Percentiles rank a stretch among this genome's conserved stretches.
phyloP scores from a whole-genome alignment of 2,888 invertebrate genomes.

The Heliconius ethilla region DNA sequence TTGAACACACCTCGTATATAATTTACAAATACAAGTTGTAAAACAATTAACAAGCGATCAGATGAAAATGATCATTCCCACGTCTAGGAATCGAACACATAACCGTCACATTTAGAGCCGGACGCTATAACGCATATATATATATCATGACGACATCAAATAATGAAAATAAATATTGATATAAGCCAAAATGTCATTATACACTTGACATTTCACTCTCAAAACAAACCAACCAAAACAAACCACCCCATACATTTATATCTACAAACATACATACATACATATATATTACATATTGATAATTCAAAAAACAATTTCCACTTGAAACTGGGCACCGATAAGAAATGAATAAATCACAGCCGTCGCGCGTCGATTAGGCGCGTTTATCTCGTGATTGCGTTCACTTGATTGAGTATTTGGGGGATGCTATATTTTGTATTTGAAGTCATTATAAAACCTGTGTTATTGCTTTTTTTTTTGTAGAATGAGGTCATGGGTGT shows the following conservation, averaged over 20 bases:
- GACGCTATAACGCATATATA: too few relatives aligned
- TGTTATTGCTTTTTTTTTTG: not conserved
- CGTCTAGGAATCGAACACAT: too few relatives aligned
- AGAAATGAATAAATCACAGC: conserved; percentile 22
- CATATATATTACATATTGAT: not conserved
- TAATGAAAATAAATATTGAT: too few relatives aligned
- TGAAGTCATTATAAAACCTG: not conserved
- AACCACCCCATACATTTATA: not conserved
- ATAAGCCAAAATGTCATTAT: not conserved
- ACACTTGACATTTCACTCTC: not conserved
- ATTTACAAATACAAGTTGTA: too few relatives aligned
- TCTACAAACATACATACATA: not conserved
- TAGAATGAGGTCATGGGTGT: not conserved
- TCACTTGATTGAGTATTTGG: conserved; percentile 16
- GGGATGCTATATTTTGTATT: not conserved
- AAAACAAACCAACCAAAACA: not conserved
- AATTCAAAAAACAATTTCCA: conserved; percentile 19
- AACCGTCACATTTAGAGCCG: too few relatives aligned
- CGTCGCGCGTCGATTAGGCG: conserved; percentile 14
- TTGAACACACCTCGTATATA: too few relatives aligned
- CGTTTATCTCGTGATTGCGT: conserved; percentile 23
- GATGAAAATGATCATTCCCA: too few relatives aligned
- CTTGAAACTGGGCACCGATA: conserved; percentile 10
- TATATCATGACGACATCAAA: too few relatives aligned
- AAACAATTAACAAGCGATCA: too few relatives aligned